Evolutionary conservation across 2,888 invertebrate genomes (phyloP), one percentile per base, ranked within the genome.

Genomic region (Cephus pulcher): DNA sequence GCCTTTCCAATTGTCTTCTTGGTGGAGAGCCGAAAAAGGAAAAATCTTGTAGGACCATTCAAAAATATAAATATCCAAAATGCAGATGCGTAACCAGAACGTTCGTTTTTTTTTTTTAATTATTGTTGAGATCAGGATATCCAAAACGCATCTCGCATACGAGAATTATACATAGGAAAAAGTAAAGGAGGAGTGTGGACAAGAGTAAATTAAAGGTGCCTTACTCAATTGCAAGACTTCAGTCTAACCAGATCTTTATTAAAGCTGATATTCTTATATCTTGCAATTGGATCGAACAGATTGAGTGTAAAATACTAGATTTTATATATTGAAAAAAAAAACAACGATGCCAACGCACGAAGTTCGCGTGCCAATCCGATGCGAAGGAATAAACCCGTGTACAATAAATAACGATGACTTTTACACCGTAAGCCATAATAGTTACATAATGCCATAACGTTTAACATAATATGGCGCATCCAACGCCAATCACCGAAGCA

Each of bases 371-470:
- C 56, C 56, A 56, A 56, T 56, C 56, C 56, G 23, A 56, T 56
- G 56, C 23, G 23, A 56, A 23, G 56, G 56, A 56, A 15, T 56
- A 56, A 1, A 56, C 9, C 56, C 87, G 86, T 87, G 87, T 89
- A 90, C 88, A 89, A 89, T 88, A 88, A 87, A 85, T 82, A 81
- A 76, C 84, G 87, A 83, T 80, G 84, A 88, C 56, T 56, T 56
- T 56, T 56, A 56, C 56, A 89, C 86, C 85, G 80, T 81, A 89
- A 90, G 91, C 90, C 91, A 90, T 91, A 90, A 90, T 90, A 90
- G 87, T 88, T 86, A 88, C 86, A 89, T 88, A 91, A 90, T 90
- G 91, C 90, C 91, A 91, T 91, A 90, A 87, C 84, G 83, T 89
- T 88, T 89, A 86, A 89, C 86, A 87, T 88, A 89, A 89, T 80